Evolutionary conservation across 2,888 invertebrate species (phyloP).

Genomic region (Aphidoletes aphidimyza): DNA sequence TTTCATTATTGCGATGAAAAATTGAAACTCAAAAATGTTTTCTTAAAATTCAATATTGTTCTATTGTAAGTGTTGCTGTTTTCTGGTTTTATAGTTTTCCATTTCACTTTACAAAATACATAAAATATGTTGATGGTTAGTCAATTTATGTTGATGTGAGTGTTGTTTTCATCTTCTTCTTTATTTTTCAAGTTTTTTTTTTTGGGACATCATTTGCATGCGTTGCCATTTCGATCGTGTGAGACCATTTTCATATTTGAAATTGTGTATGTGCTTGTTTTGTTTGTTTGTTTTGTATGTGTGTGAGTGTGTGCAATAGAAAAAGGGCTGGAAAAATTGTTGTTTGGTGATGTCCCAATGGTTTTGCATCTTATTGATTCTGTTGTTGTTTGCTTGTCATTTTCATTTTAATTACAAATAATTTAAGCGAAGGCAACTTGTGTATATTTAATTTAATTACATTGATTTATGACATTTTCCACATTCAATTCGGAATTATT

Average conservation of each 20-base stretch:
- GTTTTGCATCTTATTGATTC: neutral
- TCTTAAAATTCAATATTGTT: constrained; percentile 44
- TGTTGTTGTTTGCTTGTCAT: too few species aligned
- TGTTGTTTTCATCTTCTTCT: neutral
- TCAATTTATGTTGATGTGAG: constrained; percentile 4
- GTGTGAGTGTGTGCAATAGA: neutral
- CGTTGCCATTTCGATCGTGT: neutral
- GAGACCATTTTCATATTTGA: neutral
- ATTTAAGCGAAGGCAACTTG: constrained; percentile 48
- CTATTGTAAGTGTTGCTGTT: neutral
- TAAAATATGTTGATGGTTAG: constrained; percentile 40
- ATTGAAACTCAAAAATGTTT: neutral
- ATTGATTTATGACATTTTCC: constrained; percentile 35
- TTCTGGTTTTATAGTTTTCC: neutral
- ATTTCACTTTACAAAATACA: constrained; percentile 28
- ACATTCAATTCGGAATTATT: neutral
- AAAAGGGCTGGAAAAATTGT: neutral
- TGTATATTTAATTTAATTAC: constrained; percentile 49
- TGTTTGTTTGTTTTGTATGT: neutral
- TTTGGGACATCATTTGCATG: constrained; percentile 11
- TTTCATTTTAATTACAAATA: constrained; percentile 40
- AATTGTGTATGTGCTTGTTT: neutral
- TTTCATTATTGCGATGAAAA: constrained; percentile 40
- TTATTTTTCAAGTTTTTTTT: neutral
- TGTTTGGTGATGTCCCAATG: neutral